Evolutionary conservation across 2,113 vertebrate species (phyloP), one percentile per base, ranked within the genome.

Genomic region (Synchiropus splendidus): DNA sequence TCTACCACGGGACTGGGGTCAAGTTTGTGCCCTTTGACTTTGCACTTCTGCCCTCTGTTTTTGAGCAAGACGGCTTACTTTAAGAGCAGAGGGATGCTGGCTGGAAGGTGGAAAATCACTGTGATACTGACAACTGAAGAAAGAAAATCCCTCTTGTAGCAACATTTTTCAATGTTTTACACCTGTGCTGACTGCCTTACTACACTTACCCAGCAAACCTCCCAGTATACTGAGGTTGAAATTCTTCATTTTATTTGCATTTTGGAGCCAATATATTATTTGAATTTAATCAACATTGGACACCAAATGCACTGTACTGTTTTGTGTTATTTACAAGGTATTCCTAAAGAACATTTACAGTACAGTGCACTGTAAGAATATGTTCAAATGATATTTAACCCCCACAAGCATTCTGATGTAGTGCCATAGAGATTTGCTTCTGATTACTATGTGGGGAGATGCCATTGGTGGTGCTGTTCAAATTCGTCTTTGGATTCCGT

Each of bases 21-120:
- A 98, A 94, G 77, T 99, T 98, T 62, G 64, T 83, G 2, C 95
- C 95, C 50, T 99, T 99, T 53, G 90, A 92, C 51, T 97, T 99
- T 76, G 84, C 88, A 55, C 85, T 91, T 3, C 84, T 98, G 59
- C 88, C 89, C 42, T 91, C 86, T 6, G 79, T 87, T 68, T 89
- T 89, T 61, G 86, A 86, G 67, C 83, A 87, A 60, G 87, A 89
- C 0, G 81, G 85, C 31, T 64, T 83, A 58, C 75, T 79, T 42
- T 74, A 33, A 53, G 13, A 30, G 30, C 37, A 31, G 13, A 9
- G 35, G 35, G 62, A 57, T 47, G 54, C 70, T 61, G 51, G 18
- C 61, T 38, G 61, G 16, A 61, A 40, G 61, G 12, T 50, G 42
- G 59, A 61, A 59, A 42, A 62, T 60, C 70, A 78, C 79, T 80